Evolutionary conservation across 2,888 invertebrate species (phyloP).

Genomic region (Euplexia lucipara): DNA sequence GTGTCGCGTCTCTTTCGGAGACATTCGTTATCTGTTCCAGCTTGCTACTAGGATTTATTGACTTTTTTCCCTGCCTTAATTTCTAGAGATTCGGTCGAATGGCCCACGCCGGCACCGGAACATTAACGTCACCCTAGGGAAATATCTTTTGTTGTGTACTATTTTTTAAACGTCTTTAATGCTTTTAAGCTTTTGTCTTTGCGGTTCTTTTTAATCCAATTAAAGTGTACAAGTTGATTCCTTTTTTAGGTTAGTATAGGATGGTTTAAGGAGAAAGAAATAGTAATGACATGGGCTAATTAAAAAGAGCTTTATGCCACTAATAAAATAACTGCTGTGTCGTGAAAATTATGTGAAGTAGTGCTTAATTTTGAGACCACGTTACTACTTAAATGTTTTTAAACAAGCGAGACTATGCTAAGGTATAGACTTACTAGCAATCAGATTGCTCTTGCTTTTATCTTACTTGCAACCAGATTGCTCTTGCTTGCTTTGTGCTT

Average conservation of each 20-base stretch:
- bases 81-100: conserved; percentile 90
- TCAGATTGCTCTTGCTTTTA: no score
- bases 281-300: not conserved
- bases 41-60: conserved; percentile 87
- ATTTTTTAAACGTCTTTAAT: conserved; percentile 83
- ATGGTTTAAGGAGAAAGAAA: not conserved
- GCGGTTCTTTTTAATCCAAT: conserved; percentile 60
- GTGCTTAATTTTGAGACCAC: no score
- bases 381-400: no score
- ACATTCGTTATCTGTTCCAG: conserved; percentile 85
- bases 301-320: not conserved
- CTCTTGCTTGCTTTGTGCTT: no score
- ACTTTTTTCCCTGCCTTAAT: conserved; percentile 89
- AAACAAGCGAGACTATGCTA: no score
- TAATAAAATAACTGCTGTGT: no score
- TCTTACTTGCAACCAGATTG: no score
- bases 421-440: no score
- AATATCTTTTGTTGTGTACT: conserved; percentile 87
- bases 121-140: conserved; percentile 88
- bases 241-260: conserved; percentile 17
- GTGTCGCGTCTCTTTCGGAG: conserved; percentile 69
- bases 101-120: conserved; percentile 87
- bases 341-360: no score
- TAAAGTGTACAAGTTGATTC: conserved; percentile 52
- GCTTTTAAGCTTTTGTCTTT: conserved; percentile 58